Base-by-base conservation (phyloP, 2,797 vertebrate genomes). In the Sarcoramphus papa region DNA sequence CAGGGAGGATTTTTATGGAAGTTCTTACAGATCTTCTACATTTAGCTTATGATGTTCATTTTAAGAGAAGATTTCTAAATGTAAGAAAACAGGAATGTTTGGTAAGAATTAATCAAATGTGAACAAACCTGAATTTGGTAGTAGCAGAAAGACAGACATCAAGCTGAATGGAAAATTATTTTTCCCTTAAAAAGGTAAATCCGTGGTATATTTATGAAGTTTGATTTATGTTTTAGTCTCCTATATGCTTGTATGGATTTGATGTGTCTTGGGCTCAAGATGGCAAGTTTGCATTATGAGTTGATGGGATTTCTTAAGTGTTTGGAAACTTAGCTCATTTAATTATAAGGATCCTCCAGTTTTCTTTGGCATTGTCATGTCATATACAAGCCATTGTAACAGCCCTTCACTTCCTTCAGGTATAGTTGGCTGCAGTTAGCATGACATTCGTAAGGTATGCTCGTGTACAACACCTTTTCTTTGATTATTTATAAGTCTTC, bases 371-470 rank as follows among this genome's bases (percentile, higher is more conserved):
- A 11, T 4, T 69, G 22, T 59, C 14, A 53, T 4, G 20, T 45
- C 2, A 1, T 27, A 17, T 4, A 22, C 2, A 68, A 47, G 1
- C 5, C 14, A 22, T 12, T 57, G 3, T 53, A 69, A 60, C 0
- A 68, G 3, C 4, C 7, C 2, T 60, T 91, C 18, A 11, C 4
- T 82, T 76, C 20, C 27, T 87, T 63, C 17, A 57, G 12, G 7
- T 60, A 50, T 28, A 22, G 2, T 10, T 89, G 2, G 20, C 28
- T 90, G 16, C 23, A 51, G 16, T 33, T 87, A 60, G 2, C 4
- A 28, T 22, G 5, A 12, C 0, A 0, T 35, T 62, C 27, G 7
- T 47, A 47, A 68, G 3, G 3, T 64, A 22, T 19, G 23, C 14
- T 70, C 21, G 10, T 31, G 11, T 23, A 33, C 27, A 48, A 48